These are phyloP conservation scores for Sinhomidia bicolor DNA, from an alignment of 2,888 invertebrate genomes.

Conservation along the genomic window DNA sequence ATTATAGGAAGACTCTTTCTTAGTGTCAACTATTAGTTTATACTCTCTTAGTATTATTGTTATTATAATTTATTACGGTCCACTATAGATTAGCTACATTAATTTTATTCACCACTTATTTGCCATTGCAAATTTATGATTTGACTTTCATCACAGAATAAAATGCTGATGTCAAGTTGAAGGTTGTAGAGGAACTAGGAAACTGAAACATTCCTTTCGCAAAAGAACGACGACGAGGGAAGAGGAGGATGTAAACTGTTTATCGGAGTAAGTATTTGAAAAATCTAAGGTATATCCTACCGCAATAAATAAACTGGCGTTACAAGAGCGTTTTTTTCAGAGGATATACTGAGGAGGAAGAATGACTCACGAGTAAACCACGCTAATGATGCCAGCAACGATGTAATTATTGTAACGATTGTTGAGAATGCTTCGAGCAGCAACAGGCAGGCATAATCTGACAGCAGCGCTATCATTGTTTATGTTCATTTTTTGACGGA, in stretches of 20 bases:
- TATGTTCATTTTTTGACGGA: slow-evolving; percentile 31
- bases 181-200: background rate
- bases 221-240: background rate
- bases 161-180: background rate
- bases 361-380: background rate
- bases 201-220: background rate
- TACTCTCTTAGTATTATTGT: too few species aligned
- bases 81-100: too few species aligned
- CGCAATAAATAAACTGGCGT: background rate
- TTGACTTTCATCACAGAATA: too few species aligned
- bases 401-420: slow-evolving; percentile 34
- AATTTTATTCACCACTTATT: too few species aligned
- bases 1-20: too few species aligned
- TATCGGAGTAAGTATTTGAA: background rate
- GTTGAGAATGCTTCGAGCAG: background rate
- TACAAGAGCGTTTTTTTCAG: background rate
- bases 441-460: background rate
- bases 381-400: slow-evolving; percentile 31
- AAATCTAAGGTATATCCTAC: background rate
- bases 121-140: too few species aligned
- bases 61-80: too few species aligned
- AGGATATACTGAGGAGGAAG: background rate
- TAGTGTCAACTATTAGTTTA: too few species aligned
- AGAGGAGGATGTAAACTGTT: too few species aligned
- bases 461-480: slow-evolving; percentile 1